A percentile compares a stretch with the other conserved stretches of the same genome.
These are phyloP conservation scores for Linhomoeus sp. DNA, from an alignment of 2,888 invertebrate species.

Conservation along the genomic window DNA sequence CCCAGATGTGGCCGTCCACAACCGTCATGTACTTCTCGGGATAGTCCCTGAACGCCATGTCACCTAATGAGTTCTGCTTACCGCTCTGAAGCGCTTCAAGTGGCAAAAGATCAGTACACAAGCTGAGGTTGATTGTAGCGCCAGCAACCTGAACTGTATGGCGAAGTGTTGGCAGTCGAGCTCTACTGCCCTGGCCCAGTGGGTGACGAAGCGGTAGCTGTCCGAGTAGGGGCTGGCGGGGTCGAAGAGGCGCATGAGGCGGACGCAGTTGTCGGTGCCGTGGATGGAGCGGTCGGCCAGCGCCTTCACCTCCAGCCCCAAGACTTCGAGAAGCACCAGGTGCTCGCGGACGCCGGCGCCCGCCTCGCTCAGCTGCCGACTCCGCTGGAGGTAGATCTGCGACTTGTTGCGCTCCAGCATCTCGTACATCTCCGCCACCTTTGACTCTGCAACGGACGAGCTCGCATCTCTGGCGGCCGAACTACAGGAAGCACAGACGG, in stretches of 20 bases:
- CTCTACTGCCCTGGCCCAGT: conserved; percentile 76
- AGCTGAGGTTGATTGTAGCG: too few relatives aligned
- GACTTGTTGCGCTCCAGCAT: conserved; percentile 72
- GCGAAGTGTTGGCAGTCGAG: conserved; percentile 65
- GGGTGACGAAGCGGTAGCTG: conserved; percentile 62
- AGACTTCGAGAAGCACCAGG: conserved; percentile 39
- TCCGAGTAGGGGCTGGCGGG: conserved; percentile 69
- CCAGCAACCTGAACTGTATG: conserved; percentile 48
- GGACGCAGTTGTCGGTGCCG: conserved; percentile 52
- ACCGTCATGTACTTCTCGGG: conserved; percentile 75
- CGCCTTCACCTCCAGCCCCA: conserved; percentile 48
- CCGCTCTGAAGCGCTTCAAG: conserved; percentile 62
- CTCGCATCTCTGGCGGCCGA: too few relatives aligned
- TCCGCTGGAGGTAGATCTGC: conserved; percentile 76
- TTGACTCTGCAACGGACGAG: conserved; percentile 24
- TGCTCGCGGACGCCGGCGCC: conserved; percentile 45
- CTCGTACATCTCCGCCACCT: conserved; percentile 58
- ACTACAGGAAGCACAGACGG: too few relatives aligned
- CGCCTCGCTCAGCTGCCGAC: conserved; percentile 44
- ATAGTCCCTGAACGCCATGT: conserved; percentile 72
- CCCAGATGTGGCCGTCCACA: conserved; percentile 63
- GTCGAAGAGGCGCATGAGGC: conserved; percentile 58
- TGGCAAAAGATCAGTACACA: too few relatives aligned
- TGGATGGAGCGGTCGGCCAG: conserved; percentile 70
- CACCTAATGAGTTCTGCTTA: too few relatives aligned